Conservation (phyloP, 2,797 vertebrate genomes). For the Epinephelus awoara region DNA sequence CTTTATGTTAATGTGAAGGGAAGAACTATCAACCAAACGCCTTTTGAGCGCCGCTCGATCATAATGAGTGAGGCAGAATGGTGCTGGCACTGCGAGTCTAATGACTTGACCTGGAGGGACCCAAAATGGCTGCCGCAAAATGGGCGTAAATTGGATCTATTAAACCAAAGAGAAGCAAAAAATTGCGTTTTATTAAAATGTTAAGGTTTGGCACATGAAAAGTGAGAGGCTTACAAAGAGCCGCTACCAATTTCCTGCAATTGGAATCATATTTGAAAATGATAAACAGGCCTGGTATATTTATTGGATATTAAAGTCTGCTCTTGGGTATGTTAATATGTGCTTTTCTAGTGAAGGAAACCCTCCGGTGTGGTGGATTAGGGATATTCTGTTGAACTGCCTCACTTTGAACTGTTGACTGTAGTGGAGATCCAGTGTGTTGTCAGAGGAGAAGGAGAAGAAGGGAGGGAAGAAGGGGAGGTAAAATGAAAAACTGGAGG, state of each 20-base stretch:
- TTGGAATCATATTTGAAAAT: conserved; percentile 4
- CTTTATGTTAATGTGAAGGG: not conserved
- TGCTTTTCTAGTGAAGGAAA: conserved; percentile 25
- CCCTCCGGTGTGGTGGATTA: conserved; percentile 52
- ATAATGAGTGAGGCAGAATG: not conserved
- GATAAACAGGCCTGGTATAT: conserved; percentile 49
- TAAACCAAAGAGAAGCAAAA: conserved; percentile 20
- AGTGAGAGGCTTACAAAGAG: not conserved
- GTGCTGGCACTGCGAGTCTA: not conserved
- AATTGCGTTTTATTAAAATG: not conserved
- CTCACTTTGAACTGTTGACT: conserved; percentile 60
- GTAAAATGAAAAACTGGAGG: conserved; percentile 30
- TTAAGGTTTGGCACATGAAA: conserved; percentile 8
- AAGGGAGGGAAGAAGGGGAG: conserved; percentile 19
- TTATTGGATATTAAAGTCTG: conserved; percentile 49
- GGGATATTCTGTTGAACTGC: conserved; percentile 49
- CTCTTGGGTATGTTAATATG: conserved; percentile 55
- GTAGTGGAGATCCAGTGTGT: conserved; percentile 32
- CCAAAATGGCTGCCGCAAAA: not conserved
- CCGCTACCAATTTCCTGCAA: not conserved
- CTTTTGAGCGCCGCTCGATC: not conserved
- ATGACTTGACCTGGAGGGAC: conserved; percentile 14
- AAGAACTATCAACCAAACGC: not conserved
- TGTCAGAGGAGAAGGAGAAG: conserved; percentile 7
- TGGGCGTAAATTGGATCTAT: conserved; percentile 2